Percentiles rank a stretch among this genome's conserved stretches.
Evolutionary conservation across 1,140 invertebrate species (phyloP).

Genomic region (Drosophila takahashii): DNA sequence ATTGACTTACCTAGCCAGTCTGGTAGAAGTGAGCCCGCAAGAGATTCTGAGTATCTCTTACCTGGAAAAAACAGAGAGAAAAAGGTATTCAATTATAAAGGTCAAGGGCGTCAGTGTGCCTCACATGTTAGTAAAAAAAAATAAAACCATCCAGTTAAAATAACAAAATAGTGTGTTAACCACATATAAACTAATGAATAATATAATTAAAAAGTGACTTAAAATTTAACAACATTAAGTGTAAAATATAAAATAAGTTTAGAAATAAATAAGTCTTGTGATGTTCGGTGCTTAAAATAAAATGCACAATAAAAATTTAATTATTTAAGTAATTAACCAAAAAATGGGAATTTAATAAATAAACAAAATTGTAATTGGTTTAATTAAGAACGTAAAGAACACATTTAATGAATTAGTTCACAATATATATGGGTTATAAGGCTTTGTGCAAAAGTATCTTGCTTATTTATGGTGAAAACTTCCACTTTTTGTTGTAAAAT

Average conservation of each 20-base stretch:
- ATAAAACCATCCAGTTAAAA: background rate
- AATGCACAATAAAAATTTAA: too few species aligned
- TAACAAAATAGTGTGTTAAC: background rate
- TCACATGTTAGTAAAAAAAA: constrained; percentile 40
- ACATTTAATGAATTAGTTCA: background rate
- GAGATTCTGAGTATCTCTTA: constrained; percentile 85
- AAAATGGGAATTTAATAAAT: background rate
- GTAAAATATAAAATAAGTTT: background rate
- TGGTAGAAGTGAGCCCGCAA: constrained; percentile 85
- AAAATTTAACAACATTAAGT: background rate
- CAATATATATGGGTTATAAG: background rate
- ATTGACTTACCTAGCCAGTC: constrained; percentile 85
- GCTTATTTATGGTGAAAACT: constrained; percentile 54
- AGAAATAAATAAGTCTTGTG: background rate
- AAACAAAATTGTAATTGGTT: background rate
- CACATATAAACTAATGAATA: background rate
- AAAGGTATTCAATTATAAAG: constrained; percentile 21
- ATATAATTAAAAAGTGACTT: background rate
- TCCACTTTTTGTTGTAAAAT: constrained; percentile 58
- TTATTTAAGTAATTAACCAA: too few species aligned
- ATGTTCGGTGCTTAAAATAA: background rate
- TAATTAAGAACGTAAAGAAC: background rate
- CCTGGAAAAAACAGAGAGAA: constrained; percentile 73
- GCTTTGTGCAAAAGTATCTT: constrained; percentile 2
- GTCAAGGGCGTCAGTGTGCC: constrained; percentile 16